A percentile compares a stretch with the other conserved stretches of the same genome.
These are phyloP conservation scores for Tanaodytes sp. DNA, from an alignment of 2,888 invertebrate genomes.

Conservation along the genomic window DNA sequence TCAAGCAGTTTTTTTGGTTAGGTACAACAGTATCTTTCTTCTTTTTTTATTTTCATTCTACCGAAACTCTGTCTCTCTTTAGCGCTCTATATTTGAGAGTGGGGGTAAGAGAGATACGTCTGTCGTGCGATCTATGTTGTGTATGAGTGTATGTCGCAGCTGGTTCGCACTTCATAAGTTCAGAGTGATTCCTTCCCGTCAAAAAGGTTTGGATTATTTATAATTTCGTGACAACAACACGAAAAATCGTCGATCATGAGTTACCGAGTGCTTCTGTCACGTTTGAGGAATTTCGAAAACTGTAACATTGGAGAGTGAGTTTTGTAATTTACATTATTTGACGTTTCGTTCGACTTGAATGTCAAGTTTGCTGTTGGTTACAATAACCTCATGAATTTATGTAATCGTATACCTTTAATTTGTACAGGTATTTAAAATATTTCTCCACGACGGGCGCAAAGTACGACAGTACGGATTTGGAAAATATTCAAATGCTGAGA, in stretches of 20 bases:
- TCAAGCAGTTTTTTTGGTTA: too few relatives aligned
- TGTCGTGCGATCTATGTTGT: too few relatives aligned
- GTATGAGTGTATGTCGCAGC: too few relatives aligned
- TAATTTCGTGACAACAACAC: too few relatives aligned
- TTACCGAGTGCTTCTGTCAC: constrained; percentile 10
- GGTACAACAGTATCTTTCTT: too few relatives aligned
- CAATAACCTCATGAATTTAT: constrained; percentile 25
- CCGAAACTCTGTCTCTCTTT: too few relatives aligned
- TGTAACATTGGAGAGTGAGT: constrained; percentile 15
- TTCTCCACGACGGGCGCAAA: constrained; percentile 8
- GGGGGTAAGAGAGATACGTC: too few relatives aligned
- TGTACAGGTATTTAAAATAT: constrained; percentile 9
- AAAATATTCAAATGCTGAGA: neutral
- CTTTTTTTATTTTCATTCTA: too few relatives aligned
- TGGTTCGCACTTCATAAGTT: too few relatives aligned
- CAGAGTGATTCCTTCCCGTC: too few relatives aligned
- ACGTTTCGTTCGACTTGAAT: neutral
- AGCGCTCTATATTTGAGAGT: too few relatives aligned
- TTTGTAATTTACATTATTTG: neutral
- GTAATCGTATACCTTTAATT: neutral
- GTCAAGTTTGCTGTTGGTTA: neutral
- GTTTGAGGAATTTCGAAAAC: constrained; percentile 5
- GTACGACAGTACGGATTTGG: neutral
- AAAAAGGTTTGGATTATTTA: too few relatives aligned
- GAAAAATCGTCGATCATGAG: constrained; percentile 12